Percentiles rank a stretch among this genome's conserved stretches.
Evolutionary conservation across 2,888 invertebrate species (phyloP).

Genomic region (Labia minor): DNA sequence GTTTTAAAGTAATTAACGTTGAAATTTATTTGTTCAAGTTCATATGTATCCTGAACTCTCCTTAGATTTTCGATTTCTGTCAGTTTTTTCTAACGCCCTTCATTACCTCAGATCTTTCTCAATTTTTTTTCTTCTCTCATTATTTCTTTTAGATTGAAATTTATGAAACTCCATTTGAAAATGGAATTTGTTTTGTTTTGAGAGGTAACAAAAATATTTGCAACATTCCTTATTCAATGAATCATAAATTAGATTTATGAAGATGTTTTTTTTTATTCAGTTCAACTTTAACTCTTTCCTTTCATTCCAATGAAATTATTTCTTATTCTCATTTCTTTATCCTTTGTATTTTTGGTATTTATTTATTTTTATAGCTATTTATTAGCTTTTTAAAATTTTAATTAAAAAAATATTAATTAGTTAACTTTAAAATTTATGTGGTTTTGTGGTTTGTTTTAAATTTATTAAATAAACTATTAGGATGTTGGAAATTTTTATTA

Average conservation of each 20-base stretch:
- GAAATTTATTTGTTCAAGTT: slow-evolving; percentile 8
- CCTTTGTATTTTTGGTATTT: no score
- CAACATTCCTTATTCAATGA: slow-evolving; percentile 7
- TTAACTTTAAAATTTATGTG: no score
- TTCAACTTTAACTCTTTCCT: no score
- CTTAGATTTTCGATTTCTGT: background rate
- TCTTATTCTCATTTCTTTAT: background rate
- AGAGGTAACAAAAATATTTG: slow-evolving; percentile 1
- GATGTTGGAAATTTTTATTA: no score
- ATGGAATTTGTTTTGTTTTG: slow-evolving; percentile 13
- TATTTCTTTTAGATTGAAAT: slow-evolving; percentile 1
- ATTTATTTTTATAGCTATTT: no score
- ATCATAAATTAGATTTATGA: slow-evolving; percentile 6
- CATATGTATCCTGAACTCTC: slow-evolving; percentile 5
- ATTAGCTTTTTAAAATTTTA: no score
- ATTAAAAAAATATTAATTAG: no score
- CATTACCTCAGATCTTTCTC: no score
- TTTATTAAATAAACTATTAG: no score
- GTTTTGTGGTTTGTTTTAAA: no score
- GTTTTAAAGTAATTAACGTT: background rate
- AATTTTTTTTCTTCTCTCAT: no score
- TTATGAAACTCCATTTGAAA: background rate
- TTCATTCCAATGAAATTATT: background rate
- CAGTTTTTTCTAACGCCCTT: no score
- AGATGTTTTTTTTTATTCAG: background rate